Percentiles rank a stretch among this genome's conserved stretches.
Conservation (phyloP, 2,888 invertebrate species). For the Drosophila suboccidentalis region DNA sequence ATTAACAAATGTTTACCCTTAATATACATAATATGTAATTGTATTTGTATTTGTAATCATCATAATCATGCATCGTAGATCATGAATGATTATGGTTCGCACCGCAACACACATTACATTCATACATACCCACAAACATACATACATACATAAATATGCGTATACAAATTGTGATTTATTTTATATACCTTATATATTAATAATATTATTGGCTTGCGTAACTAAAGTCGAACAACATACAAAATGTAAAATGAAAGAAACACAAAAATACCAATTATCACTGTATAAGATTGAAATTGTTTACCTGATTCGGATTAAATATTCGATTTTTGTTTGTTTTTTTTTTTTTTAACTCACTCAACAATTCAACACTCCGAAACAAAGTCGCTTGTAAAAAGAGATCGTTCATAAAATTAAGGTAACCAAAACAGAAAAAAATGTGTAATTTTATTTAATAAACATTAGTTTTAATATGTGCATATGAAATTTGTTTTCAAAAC, state of each 20-base stretch:
- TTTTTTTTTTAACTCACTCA: slow-evolving; percentile 25
- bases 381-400: slow-evolving; percentile 29
- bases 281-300: slow-evolving; percentile 50
- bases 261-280: slow-evolving; percentile 30
- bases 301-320: slow-evolving; percentile 58
- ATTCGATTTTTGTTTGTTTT: slow-evolving; percentile 31
- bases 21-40: slow-evolving; percentile 49
- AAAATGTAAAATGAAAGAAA: slow-evolving; percentile 38
- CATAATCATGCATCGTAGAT: slow-evolving; percentile 39
- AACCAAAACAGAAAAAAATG: slow-evolving; percentile 11
- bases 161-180: slow-evolving; percentile 81
- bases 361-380: slow-evolving; percentile 29
- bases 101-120: slow-evolving; percentile 29
- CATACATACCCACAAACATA: slow-evolving; percentile 35
- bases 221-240: slow-evolving; percentile 46
- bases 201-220: slow-evolving; percentile 65
- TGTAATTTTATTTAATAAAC: slow-evolving; percentile 41
- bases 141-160: slow-evolving; percentile 57
- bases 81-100: slow-evolving; percentile 44
- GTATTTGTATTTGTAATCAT: slow-evolving; percentile 57
- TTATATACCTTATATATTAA: slow-evolving; percentile 76
- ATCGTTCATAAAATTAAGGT: slow-evolving; percentile 37
- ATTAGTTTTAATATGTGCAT: slow-evolving; percentile 38
- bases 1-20: slow-evolving; percentile 76
- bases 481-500: slow-evolving; percentile 30